These are phyloP conservation scores for Cetoscarus ocellatus DNA, from an alignment of 2,797 vertebrate species.

Conservation along the genomic window DNA sequence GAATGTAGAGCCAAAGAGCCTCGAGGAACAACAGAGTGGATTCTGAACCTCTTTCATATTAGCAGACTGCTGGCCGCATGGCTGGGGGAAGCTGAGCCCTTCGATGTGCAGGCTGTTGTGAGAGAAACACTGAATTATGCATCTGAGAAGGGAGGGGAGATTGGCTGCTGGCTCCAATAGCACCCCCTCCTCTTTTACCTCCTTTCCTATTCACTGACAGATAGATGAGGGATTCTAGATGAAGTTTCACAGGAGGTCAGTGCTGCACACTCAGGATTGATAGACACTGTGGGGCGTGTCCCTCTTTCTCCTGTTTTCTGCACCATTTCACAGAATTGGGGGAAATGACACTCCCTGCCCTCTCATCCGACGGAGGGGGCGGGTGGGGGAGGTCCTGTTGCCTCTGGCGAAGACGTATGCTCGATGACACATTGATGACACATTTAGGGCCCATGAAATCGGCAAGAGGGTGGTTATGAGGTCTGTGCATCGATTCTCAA, in stretches of 20 bases:
- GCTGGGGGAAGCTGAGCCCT: slow-evolving; percentile 79
- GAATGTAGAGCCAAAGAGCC: slow-evolving; percentile 73
- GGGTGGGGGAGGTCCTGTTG: slow-evolving; percentile 52
- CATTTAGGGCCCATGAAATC: slow-evolving; percentile 61
- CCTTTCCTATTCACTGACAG: slow-evolving; percentile 73
- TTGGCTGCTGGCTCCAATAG: slow-evolving; percentile 73
- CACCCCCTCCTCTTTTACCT: slow-evolving; percentile 69
- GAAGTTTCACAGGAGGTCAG: slow-evolving; percentile 77
- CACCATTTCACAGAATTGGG: slow-evolving; percentile 82
- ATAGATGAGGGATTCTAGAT: slow-evolving; percentile 75
- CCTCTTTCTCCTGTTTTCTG: slow-evolving; percentile 74
- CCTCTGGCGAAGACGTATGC: slow-evolving; percentile 61
- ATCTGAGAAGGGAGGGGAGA: slow-evolving; percentile 75
- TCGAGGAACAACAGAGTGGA: slow-evolving; percentile 76
- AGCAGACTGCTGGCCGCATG: slow-evolving; percentile 82
- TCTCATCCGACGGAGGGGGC: slow-evolving; percentile 48
- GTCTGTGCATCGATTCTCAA: slow-evolving; percentile 70
- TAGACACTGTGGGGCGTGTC: slow-evolving; percentile 61
- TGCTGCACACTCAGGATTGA: slow-evolving; percentile 62
- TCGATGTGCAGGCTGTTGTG: slow-evolving; percentile 82
- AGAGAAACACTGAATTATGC: slow-evolving; percentile 87
- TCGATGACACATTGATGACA: slow-evolving; percentile 73
- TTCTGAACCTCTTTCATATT: slow-evolving; percentile 79
- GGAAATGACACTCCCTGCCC: slow-evolving; percentile 57
- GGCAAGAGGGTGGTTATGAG: slow-evolving; percentile 50